phyloP scores from a whole-genome alignment of 2,888 invertebrate genomes.

The Campopleginae sp. region DNA sequence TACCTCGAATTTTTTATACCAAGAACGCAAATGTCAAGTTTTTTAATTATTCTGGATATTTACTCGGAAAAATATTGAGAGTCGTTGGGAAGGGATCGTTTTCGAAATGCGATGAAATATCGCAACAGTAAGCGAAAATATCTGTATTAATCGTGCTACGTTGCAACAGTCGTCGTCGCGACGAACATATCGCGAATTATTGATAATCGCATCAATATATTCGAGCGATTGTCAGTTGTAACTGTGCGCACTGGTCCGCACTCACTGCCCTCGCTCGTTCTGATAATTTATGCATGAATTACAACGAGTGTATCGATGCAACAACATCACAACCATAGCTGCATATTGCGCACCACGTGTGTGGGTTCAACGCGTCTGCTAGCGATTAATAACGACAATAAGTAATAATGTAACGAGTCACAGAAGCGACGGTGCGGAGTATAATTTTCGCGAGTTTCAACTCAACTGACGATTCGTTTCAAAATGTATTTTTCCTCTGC shows the following conservation, averaged over 20 bases:
- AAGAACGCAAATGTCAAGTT: neutral
- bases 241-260: constrained; percentile 41
- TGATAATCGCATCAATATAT: constrained; percentile 83
- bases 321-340: constrained; percentile 48
- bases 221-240: constrained; percentile 79
- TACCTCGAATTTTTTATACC: neutral
- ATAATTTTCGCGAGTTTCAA: constrained; percentile 39
- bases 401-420: constrained; percentile 62
- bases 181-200: constrained; percentile 76
- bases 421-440: constrained; percentile 34
- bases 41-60: neutral
- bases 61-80: neutral
- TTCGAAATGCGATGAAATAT: neutral
- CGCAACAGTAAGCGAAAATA: neutral
- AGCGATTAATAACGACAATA: constrained; percentile 69
- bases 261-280: constrained; percentile 55
- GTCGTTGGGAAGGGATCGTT: neutral
- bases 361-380: constrained; percentile 64
- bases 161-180: constrained; percentile 56
- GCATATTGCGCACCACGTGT: constrained; percentile 41
- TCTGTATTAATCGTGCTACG: constrained; percentile 14
- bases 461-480: constrained; percentile 48
- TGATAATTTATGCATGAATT: constrained; percentile 81
- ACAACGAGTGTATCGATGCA: constrained; percentile 78
- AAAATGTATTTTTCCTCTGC: constrained; percentile 44